Conservation (phyloP, 2,113 vertebrate genomes). For the Thalassoma bifasciatum region DNA sequence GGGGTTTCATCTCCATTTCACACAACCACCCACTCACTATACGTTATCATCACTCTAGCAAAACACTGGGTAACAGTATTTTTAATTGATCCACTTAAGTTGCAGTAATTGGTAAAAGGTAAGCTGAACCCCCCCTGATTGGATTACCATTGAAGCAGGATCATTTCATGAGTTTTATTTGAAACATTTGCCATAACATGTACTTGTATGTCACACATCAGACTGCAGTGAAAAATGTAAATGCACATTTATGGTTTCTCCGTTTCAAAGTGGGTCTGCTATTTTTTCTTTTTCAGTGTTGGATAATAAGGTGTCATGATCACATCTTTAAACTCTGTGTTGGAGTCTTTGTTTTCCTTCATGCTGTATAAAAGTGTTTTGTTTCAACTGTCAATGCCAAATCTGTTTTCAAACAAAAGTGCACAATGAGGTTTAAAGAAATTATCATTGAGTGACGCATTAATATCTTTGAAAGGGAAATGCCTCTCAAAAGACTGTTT, state of each 20-base stretch:
- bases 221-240: conserved; percentile 2
- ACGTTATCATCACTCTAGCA: no score
- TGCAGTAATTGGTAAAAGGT: no score
- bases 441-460: neutral
- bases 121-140: neutral
- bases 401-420: neutral
- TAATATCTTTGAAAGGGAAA: neutral
- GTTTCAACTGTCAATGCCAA: no score
- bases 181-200: neutral
- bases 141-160: neutral
- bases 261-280: no score
- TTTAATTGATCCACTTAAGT: no score
- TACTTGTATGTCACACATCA: neutral
- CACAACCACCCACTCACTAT: no score
- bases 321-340: neutral
- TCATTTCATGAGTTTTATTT: neutral
- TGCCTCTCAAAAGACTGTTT: neutral
- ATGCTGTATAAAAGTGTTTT: no score
- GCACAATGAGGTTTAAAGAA: neutral
- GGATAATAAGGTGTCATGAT: neutral
- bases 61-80: no score
- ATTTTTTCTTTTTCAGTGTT: neutral
- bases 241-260: conserved; percentile 2
- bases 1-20: no score
- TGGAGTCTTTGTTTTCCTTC: no score